These are phyloP conservation scores for Burhinus bistriatus DNA, from an alignment of 2,113 vertebrate species.

Conservation along the genomic window DNA sequence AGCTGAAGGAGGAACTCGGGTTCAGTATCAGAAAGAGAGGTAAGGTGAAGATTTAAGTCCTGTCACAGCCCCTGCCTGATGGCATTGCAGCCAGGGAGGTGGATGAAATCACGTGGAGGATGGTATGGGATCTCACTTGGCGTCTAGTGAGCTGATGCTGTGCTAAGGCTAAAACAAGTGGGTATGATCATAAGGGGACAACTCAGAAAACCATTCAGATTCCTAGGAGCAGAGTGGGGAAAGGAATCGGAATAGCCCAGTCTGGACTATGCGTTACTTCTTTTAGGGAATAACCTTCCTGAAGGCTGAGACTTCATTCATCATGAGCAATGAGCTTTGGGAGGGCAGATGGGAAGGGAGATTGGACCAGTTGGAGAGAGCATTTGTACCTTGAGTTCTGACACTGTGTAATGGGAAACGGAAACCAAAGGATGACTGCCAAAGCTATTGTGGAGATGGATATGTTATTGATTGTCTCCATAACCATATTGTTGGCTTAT, in stretches of 20 bases:
- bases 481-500: neutral
- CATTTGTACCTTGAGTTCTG: neutral
- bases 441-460: neutral
- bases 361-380: neutral
- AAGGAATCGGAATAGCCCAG: neutral
- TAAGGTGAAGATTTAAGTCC: neutral
- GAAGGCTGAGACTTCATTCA: neutral
- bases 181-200: neutral
- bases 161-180: neutral
- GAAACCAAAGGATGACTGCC: neutral
- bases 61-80: neutral
- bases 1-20: neutral
- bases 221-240: neutral
- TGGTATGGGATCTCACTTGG: neutral
- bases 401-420: neutral
- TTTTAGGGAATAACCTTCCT: neutral
- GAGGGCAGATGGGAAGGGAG: neutral
- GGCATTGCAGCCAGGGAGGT: neutral
- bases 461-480: constrained; percentile 1
- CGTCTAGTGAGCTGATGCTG: neutral
- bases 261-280: neutral
- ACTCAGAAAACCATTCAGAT: neutral
- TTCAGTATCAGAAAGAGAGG: neutral
- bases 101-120: neutral
- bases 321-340: neutral